These are phyloP conservation scores for Hemibates koningsi DNA, from an alignment of 2,113 vertebrate species.

Conservation along the genomic window DNA sequence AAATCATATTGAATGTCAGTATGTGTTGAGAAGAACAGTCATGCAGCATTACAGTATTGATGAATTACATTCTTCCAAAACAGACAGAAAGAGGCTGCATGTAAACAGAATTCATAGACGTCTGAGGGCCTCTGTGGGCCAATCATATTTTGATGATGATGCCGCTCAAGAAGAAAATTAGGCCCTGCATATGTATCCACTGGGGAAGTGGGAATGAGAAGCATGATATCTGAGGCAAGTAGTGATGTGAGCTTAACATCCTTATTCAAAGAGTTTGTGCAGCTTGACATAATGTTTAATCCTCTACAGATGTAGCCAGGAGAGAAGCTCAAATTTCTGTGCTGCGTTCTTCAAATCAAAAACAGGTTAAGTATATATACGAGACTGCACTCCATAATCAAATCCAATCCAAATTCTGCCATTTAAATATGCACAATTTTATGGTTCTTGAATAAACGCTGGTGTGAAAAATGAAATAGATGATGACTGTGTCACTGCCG, in stretches of 20 bases:
- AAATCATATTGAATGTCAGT: not conserved
- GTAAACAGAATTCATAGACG: not conserved
- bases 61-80: not conserved
- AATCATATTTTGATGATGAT: slow-evolving; percentile 29
- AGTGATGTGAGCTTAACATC: not conserved
- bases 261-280: not conserved
- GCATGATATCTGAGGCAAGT: not conserved
- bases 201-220: not conserved
- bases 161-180: slow-evolving; percentile 3
- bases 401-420: not conserved
- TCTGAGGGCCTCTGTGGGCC: not conserved
- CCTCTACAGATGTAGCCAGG: not conserved
- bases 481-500: not conserved
- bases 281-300: not conserved
- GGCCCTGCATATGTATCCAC: not conserved
- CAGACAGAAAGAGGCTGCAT: not conserved
- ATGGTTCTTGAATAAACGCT: not conserved
- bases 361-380: not conserved
- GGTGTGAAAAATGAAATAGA: not conserved
- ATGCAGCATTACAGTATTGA: not conserved
- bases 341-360: not conserved
- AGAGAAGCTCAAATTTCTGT: not conserved
- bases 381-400: not conserved
- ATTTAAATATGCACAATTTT: not conserved
- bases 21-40: not conserved